phyloP scores from a whole-genome alignment of 2,113 vertebrate genomes.

The Anarhynchus alexandrinus region DNA sequence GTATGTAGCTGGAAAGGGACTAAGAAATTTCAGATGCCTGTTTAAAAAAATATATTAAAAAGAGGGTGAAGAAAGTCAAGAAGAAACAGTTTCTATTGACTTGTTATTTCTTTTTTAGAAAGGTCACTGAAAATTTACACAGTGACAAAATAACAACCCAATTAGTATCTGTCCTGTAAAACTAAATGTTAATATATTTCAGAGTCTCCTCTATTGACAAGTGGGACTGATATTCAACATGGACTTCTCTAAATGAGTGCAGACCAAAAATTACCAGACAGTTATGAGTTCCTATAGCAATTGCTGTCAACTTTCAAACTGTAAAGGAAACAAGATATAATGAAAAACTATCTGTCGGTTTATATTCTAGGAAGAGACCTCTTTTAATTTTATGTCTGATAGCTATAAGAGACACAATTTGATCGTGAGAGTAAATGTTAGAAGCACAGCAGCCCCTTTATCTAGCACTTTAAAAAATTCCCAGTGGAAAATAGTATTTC shows the following conservation, averaged over 20 bases:
- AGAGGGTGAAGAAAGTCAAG: neutral
- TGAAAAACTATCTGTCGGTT: neutral
- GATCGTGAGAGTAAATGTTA: conserved; percentile 40
- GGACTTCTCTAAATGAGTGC: neutral
- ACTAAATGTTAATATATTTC: conserved; percentile 34
- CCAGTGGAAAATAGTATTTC: conserved; percentile 23
- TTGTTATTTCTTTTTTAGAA: conserved; percentile 56
- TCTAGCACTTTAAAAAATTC: conserved; percentile 16
- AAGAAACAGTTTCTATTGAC: conserved; percentile 38
- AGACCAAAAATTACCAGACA: neutral
- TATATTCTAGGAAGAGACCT: conserved; percentile 39
- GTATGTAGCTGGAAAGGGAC: neutral
- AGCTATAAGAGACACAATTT: conserved; percentile 39
- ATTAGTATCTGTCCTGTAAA: conserved; percentile 51
- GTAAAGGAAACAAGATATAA: neutral
- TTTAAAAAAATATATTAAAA: neutral
- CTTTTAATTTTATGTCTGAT: conserved; percentile 66
- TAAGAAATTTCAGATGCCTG: neutral
- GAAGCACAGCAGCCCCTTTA: conserved; percentile 47
- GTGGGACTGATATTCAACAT: neutral
- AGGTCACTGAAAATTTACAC: conserved; percentile 50
- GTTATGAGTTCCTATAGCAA: neutral
- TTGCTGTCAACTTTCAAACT: neutral
- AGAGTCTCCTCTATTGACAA: conserved; percentile 10
- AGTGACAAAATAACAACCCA: conserved; percentile 25